Evolutionary conservation across 2,797 vertebrate genomes (phyloP).

Genomic region (Hephaestus fuliginosus): DNA sequence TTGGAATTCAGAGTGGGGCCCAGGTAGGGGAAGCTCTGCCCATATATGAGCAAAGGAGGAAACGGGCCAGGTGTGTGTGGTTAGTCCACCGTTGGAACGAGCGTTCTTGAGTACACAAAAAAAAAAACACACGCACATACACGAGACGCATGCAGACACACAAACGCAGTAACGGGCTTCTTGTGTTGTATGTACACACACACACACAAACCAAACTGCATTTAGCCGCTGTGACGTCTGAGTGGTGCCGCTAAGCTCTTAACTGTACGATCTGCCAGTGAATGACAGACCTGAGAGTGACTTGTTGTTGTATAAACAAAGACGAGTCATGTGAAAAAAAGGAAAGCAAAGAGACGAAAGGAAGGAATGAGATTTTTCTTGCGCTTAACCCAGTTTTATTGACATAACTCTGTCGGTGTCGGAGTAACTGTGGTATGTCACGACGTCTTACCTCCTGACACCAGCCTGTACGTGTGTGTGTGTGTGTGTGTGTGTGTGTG

Average conservation of each 20-base stretch:
- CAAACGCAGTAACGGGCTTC: constrained; percentile 43
- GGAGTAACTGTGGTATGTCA: constrained; percentile 50
- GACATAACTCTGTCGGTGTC: constrained; percentile 36
- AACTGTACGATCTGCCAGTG: constrained; percentile 51
- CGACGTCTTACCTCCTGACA: constrained; percentile 46
- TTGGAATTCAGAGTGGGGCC: constrained; percentile 82
- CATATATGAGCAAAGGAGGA: constrained; percentile 85
- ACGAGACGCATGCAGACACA: constrained; percentile 33
- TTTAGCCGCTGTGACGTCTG: constrained; percentile 55
- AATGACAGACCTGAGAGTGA: constrained; percentile 65
- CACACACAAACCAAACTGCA: constrained; percentile 38
- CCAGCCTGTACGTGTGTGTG: constrained; percentile 19
- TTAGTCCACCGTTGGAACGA: constrained; percentile 74
- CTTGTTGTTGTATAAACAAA: constrained; percentile 80
- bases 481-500: constrained; percentile 14
- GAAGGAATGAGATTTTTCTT: constrained; percentile 59
- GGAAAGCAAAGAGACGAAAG: constrained; percentile 59
- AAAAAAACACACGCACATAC: constrained; percentile 7
- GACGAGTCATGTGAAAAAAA: constrained; percentile 64
- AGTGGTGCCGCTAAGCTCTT: constrained; percentile 63
- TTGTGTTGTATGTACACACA: constrained; percentile 27
- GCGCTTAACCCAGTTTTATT: constrained; percentile 61
- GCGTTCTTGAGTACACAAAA: constrained; percentile 63
- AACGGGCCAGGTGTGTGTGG: constrained; percentile 80
- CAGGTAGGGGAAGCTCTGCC: constrained; percentile 85